phyloP scores from a whole-genome alignment of 2,113 vertebrate species.

The Dromiciops gliroides region DNA sequence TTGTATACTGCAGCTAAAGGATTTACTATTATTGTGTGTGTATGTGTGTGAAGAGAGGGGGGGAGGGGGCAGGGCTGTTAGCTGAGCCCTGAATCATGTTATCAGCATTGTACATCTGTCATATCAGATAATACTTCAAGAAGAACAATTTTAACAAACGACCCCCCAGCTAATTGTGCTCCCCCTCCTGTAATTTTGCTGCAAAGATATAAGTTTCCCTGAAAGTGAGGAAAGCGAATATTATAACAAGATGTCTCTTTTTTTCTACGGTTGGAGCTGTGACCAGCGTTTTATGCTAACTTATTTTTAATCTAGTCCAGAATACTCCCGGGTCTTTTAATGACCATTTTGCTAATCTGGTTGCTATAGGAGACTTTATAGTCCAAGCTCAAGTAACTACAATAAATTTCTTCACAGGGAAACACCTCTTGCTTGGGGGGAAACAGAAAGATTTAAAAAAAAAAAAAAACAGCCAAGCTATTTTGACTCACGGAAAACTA shows the following conservation, averaged over 20 bases:
- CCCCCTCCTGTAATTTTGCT: slow-evolving; percentile 51
- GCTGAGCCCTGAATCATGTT: slow-evolving; percentile 59
- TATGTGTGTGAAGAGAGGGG: background rate
- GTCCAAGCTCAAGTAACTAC: background rate
- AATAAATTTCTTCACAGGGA: slow-evolving; percentile 51
- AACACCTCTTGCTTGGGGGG: slow-evolving; percentile 7
- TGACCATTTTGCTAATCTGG: slow-evolving; percentile 56
- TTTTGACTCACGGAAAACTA: slow-evolving; percentile 14
- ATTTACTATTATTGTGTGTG: slow-evolving; percentile 70
- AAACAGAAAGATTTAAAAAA: slow-evolving; percentile 5
- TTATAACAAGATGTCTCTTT: slow-evolving; percentile 50
- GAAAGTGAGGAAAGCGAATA: slow-evolving; percentile 59
- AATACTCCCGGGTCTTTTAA: slow-evolving; percentile 49
- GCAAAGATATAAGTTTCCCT: slow-evolving; percentile 37
- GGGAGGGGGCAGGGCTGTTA: slow-evolving; percentile 64
- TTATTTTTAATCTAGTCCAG: slow-evolving; percentile 50
- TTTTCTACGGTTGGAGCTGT: background rate
- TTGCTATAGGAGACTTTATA: slow-evolving; percentile 47
- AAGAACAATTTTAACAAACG: slow-evolving; percentile 60
- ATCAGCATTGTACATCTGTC: slow-evolving; percentile 63
- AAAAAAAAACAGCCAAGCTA: fast-evolving
- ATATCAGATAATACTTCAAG: slow-evolving; percentile 70
- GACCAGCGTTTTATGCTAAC: slow-evolving; percentile 49
- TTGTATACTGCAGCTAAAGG: slow-evolving; percentile 70
- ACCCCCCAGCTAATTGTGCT: slow-evolving; percentile 32